Evolutionary conservation across 2,888 invertebrate species (phyloP).

Genomic region (Zygogramma bicolorata): DNA sequence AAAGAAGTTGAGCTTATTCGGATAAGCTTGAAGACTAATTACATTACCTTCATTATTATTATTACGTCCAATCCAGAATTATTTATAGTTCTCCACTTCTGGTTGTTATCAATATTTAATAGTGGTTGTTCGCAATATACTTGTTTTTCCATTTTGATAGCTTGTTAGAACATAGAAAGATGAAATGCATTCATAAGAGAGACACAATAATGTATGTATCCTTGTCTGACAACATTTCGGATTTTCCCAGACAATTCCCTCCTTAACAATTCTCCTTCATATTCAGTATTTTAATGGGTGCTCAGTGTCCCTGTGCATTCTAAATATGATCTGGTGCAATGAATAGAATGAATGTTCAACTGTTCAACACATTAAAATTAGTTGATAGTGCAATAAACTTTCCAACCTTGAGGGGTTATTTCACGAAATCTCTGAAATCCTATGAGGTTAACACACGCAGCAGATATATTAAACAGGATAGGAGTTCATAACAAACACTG

Average conservation of each 20-base stretch:
- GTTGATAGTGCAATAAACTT: slow-evolving; percentile 9
- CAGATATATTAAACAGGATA: slow-evolving; percentile 3
- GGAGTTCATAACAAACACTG: slow-evolving; percentile 10
- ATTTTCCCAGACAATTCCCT: too few species aligned
- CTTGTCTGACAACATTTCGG: too few species aligned
- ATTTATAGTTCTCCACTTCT: background rate
- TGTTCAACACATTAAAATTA: slow-evolving; percentile 4
- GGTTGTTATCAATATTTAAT: background rate
- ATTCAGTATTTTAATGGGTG: too few species aligned
- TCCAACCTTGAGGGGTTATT: slow-evolving; percentile 6
- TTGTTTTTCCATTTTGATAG: background rate
- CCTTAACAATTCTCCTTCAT: too few species aligned
- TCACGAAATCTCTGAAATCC: slow-evolving; percentile 11
- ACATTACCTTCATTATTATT: background rate
- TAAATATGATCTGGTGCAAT: too few species aligned
- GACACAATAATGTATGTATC: too few species aligned
- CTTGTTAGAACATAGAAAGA: too few species aligned
- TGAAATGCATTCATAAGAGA: too few species aligned
- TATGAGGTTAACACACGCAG: slow-evolving; percentile 4
- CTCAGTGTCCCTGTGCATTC: too few species aligned
- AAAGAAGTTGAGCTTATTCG: background rate
- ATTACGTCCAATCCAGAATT: background rate
- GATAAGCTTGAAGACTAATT: background rate
- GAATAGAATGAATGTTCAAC: too few species aligned
- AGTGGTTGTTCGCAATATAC: background rate